Base-by-base conservation (phyloP, 2,113 vertebrate genomes). In the Coryphaenoides rupestris region DNA sequence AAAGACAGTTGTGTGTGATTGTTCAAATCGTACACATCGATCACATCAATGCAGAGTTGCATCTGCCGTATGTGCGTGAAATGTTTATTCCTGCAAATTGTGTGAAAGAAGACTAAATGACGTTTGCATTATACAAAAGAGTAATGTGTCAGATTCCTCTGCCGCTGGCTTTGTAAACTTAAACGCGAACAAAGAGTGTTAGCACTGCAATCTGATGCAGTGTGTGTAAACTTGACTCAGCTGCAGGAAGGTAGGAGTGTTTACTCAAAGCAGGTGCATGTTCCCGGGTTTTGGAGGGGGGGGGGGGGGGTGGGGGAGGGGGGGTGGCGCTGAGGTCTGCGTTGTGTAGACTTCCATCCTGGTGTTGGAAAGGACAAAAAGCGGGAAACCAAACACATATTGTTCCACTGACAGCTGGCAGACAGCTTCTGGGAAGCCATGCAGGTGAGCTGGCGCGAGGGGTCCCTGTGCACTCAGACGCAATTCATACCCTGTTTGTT, bases 221-320 rank as follows among this genome's bases (percentile, higher is more conserved):
- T 22, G 46, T 52, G n/a, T 52, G 33, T 47, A 55, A 66, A 56
- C 14, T 47, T 22, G 50, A 60, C 21, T 65, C 56, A 54, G 57
- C 60, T 72, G 66, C 19, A 45, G 62, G 24, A 33, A 7, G 21
- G 47, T 40, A 40, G 21, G 58, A 63, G 40, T 56, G 63, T 83
- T 82, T 78, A 75, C 55, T 69, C 62, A 55, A 55, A 81, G 65
- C 85, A 86, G 76, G 78, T 85, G 84, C 73, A 69, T 10, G 33
- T 40, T 40, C 23, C 15, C 1, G 72, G 59, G 21, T 21, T 54
- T 46, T 58, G 19, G 19, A 64, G 58, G 63, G 22, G 66, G 60
- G 52, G 28, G 22, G 60, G 15, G 53, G 19, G 53, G 9, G 28
- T 60, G 26, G 19, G 10, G 19, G 33, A 45, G 58, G 40, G 28